Percentiles rank a stretch among this genome's conserved stretches.
Conservation (phyloP, 1,140 invertebrate species). For the Anagrus nilaparvatae region DNA sequence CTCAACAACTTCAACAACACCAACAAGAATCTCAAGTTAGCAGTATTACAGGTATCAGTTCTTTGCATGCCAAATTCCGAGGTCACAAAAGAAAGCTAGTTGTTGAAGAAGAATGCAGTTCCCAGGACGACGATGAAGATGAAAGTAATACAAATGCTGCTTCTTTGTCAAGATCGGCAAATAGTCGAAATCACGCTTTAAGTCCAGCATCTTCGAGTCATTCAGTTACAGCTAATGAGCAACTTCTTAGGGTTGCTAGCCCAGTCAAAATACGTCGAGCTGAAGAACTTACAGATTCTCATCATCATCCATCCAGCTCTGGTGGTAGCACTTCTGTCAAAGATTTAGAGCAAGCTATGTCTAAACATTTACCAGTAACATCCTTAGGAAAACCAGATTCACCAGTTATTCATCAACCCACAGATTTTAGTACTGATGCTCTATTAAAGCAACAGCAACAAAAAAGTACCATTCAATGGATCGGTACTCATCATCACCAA, state of each 20-base stretch:
- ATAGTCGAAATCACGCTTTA: conserved; percentile 38
- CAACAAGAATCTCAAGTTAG: conserved; percentile 15
- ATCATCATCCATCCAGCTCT: conserved; percentile 29
- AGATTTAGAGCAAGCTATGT: conserved; percentile 92
- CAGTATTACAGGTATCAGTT: conserved; percentile 18
- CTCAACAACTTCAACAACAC: conserved; percentile 39
- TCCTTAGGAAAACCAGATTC: conserved; percentile 48
- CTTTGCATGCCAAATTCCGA: conserved; percentile 31
- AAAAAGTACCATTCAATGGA: conserved; percentile 88
- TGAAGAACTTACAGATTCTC: conserved; percentile 17
- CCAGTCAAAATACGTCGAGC: conserved; percentile 25
- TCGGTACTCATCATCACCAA: conserved; percentile 69
- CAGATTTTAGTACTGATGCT: conserved; percentile 80
- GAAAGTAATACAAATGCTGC: conserved; percentile 19
- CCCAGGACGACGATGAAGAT: conserved; percentile 49
- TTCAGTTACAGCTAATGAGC: conserved; percentile 33
- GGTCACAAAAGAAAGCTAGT: conserved; percentile 45
- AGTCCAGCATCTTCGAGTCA: conserved; percentile 51
- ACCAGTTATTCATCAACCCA: conserved; percentile 52
- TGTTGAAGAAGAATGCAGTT: conserved; percentile 42
- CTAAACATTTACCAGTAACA: conserved; percentile 76
- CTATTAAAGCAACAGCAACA: conserved; percentile 71
- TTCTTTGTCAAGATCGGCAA: conserved; percentile 21
- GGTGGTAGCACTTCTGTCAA: conserved; percentile 60
- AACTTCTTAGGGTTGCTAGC: conserved; percentile 30